phyloP scores from a whole-genome alignment of 1,140 invertebrate genomes.

The Drosophila ohnishii region DNA sequence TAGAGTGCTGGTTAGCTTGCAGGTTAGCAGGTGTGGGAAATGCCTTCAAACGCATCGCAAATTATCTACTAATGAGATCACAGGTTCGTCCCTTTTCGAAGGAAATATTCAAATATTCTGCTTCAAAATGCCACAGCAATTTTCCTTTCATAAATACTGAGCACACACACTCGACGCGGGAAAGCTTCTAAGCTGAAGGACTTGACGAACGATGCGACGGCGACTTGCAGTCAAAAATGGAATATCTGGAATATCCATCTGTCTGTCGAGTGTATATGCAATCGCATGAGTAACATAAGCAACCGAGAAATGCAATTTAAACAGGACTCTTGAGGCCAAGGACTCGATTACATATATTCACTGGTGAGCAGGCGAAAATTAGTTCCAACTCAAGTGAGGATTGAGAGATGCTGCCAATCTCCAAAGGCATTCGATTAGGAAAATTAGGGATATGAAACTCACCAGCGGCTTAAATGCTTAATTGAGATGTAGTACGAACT shows the following conservation, averaged over 20 bases:
- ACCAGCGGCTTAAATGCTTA: slow-evolving; percentile 4
- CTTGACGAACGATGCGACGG: slow-evolving; percentile 21
- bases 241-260: slow-evolving; percentile 7
- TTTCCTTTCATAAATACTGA: slow-evolving; percentile 36
- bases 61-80: slow-evolving; percentile 71
- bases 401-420: background rate
- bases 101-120: slow-evolving; percentile 13
- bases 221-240: slow-evolving; percentile 24
- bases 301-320: slow-evolving; percentile 42
- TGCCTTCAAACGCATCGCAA: slow-evolving; percentile 37
- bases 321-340: slow-evolving; percentile 25
- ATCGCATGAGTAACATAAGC: slow-evolving; percentile 48
- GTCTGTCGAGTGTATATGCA: slow-evolving; percentile 61
- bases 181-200: slow-evolving; percentile 27
- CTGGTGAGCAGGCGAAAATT: slow-evolving; percentile 18
- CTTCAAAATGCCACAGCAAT: slow-evolving; percentile 24
- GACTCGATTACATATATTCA: background rate
- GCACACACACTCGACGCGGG: background rate
- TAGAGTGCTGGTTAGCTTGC: slow-evolving; percentile 4
- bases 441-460: background rate
- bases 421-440: slow-evolving; percentile 7
- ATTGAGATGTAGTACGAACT: slow-evolving; percentile 3
- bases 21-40: slow-evolving; percentile 33
- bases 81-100: background rate
- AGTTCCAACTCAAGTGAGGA: slow-evolving; percentile 8